Conservation (phyloP, 1,140 invertebrate species). For the Pseudachorutes palmiensis region DNA sequence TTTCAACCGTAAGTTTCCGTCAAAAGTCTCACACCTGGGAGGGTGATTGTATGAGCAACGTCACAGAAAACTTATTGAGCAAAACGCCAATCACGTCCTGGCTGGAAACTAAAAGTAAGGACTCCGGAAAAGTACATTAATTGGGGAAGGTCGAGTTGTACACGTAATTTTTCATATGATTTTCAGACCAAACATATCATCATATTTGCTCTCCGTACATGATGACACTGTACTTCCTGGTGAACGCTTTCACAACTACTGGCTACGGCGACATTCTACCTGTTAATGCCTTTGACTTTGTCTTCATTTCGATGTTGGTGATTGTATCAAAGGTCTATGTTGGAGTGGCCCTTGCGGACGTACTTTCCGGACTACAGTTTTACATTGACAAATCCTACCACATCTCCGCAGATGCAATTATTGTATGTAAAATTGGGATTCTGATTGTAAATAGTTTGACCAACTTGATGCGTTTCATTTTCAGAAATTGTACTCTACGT, state of each 20-base stretch:
- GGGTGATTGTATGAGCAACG: too few relatives aligned
- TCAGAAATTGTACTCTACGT: slow-evolving; percentile 18
- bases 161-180: not conserved
- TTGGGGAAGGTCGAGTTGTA: too few relatives aligned
- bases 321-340: slow-evolving; percentile 20
- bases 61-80: too few relatives aligned
- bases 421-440: too few relatives aligned
- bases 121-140: too few relatives aligned
- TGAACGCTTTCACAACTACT: slow-evolving; percentile 19
- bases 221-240: slow-evolving; percentile 14
- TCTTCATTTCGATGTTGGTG: slow-evolving; percentile 12
- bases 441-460: too few relatives aligned
- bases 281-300: slow-evolving; percentile 12
- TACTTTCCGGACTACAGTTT: slow-evolving; percentile 16
- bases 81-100: not conserved
- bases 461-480: too few relatives aligned
- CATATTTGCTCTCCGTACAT: not conserved
- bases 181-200: not conserved
- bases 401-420: slow-evolving; percentile 17
- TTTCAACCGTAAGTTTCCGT: not conserved
- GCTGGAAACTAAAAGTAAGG: slow-evolving; percentile 20
- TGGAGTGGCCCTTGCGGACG: slow-evolving; percentile 13
- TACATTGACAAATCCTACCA: slow-evolving; percentile 14
- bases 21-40: too few relatives aligned
- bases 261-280: slow-evolving; percentile 17